Conservation (phyloP, 2,797 vertebrate species). For the Rhinatrema bivittatum region DNA sequence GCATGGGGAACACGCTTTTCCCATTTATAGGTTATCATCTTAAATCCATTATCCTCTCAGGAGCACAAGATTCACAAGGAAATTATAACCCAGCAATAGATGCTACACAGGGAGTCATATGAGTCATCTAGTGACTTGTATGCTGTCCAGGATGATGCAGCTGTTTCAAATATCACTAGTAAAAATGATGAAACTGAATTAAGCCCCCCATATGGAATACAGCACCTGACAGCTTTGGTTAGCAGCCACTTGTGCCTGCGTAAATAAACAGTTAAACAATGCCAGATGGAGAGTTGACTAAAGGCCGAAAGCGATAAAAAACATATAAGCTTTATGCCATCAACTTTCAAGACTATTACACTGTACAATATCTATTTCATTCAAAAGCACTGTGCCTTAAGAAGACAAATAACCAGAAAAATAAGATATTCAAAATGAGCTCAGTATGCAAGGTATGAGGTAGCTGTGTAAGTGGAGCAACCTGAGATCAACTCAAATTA, state of each 20-base stretch:
- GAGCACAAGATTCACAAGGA: too few species aligned
- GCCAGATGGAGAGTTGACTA: slow-evolving; percentile 39
- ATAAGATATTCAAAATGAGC: too few species aligned
- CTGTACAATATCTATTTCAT: too few species aligned
- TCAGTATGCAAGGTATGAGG: too few species aligned
- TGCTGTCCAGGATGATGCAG: slow-evolving; percentile 34
- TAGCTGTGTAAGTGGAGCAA: too few species aligned
- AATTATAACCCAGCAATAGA: too few species aligned
- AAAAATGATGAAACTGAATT: slow-evolving; percentile 39
- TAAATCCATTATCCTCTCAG: too few species aligned
- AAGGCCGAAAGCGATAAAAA: slow-evolving; percentile 28
- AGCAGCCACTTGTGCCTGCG: slow-evolving; percentile 19
- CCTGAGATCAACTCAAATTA: too few species aligned
- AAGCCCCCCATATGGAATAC: slow-evolving; percentile 39
- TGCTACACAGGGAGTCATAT: background rate
- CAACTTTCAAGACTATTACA: slow-evolving; percentile 10
- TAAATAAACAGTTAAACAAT: slow-evolving; percentile 25
- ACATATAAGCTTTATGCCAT: slow-evolving; percentile 1
- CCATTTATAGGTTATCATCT: too few species aligned
- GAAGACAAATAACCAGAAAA: too few species aligned
- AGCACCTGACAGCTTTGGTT: slow-evolving; percentile 37
- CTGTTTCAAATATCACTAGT: slow-evolving; percentile 33
- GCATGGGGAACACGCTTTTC: too few species aligned
- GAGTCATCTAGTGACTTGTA: slow-evolving; percentile 33
- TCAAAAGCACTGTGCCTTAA: too few species aligned